Percentiles rank a stretch among this genome's conserved stretches.
Evolutionary conservation across 2,113 vertebrate genomes (phyloP).

Genomic region (Ivindomyrus marchei): DNA sequence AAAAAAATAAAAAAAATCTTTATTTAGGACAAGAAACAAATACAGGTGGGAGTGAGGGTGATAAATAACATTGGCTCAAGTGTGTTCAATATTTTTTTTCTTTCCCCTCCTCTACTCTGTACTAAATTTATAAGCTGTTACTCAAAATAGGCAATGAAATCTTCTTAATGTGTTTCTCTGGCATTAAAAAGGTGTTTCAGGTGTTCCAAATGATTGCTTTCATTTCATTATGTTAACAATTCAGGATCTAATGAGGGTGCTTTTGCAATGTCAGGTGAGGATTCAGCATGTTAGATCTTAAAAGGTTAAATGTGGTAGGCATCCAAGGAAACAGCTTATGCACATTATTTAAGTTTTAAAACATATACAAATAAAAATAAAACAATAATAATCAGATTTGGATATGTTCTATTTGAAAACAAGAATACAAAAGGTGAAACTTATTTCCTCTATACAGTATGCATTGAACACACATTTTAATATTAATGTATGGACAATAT

Average conservation of each 20-base stretch:
- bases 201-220: constrained; percentile 27
- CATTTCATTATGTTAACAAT: constrained; percentile 17
- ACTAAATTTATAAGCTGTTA: not conserved
- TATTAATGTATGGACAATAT: constrained; percentile 53
- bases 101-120: not conserved
- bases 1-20: not conserved
- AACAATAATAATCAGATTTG: not conserved
- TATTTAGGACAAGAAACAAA: not conserved
- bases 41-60: not conserved
- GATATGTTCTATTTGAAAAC: not conserved
- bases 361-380: not conserved
- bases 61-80: not conserved
- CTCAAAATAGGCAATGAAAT: not conserved
- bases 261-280: constrained; percentile 29
- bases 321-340: constrained; percentile 1
- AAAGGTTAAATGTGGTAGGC: constrained; percentile 34
- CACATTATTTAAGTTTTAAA: not conserved
- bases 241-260: constrained; percentile 16
- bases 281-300: constrained; percentile 19
- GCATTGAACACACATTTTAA: not conserved
- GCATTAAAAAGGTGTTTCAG: not conserved
- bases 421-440: not conserved
- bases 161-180: not conserved
- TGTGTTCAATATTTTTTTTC: not conserved
- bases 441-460: not conserved